Conservation (phyloP, 2,888 invertebrate genomes). For the Diadromus collaris region DNA sequence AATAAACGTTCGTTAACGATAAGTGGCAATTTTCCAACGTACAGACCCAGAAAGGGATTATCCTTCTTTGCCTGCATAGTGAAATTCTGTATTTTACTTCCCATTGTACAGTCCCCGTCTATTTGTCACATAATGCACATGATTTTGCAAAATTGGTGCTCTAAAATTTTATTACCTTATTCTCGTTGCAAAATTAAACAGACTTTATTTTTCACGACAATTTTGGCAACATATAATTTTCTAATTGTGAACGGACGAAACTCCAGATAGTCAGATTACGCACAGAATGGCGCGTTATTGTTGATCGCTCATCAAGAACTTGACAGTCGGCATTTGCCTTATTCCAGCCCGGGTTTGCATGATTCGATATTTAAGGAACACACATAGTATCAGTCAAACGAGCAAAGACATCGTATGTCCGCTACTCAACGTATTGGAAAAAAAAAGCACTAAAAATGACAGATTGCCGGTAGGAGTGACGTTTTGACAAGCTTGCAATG, state of each 20-base stretch:
- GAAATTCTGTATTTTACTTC: not conserved
- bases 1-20: slow-evolving; percentile 53
- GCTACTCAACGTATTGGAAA: not conserved
- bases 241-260: no score
- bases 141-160: not conserved
- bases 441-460: slow-evolving; percentile 35
- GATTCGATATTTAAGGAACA: slow-evolving; percentile 25
- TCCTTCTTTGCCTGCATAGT: slow-evolving; percentile 1
- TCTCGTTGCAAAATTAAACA: no score
- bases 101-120: not conserved
- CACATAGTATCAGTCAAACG: slow-evolving; percentile 4
- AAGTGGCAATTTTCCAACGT: slow-evolving; percentile 43
- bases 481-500: slow-evolving; percentile 41
- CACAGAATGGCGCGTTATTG: no score
- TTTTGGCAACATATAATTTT: no score
- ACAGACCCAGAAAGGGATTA: slow-evolving; percentile 16
- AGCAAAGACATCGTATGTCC: slow-evolving; percentile 31
- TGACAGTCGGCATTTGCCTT: no score
- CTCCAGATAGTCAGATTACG: no score
- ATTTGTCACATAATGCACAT: not conserved
- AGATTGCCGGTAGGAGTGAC: slow-evolving; percentile 24
- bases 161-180: not conserved
- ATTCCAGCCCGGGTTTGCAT: no score
- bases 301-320: no score
- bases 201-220: no score